These are phyloP conservation scores for Lithophane leautieri DNA, from an alignment of 2,888 invertebrate species.

Conservation along the genomic window DNA sequence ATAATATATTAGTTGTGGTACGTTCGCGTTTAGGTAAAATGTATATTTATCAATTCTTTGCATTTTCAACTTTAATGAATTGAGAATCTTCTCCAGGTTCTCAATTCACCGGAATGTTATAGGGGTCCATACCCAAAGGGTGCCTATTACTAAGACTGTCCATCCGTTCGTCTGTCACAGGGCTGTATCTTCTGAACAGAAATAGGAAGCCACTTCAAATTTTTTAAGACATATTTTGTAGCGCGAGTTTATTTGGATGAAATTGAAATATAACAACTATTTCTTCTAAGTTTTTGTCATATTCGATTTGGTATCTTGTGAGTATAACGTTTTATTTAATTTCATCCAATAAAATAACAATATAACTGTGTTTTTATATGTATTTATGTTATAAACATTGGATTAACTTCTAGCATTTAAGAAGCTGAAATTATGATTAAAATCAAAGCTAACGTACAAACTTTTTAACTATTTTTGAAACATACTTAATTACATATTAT, in stretches of 20 bases:
- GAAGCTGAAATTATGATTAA: background rate
- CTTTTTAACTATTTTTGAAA: too few relatives aligned
- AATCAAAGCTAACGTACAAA: too few relatives aligned
- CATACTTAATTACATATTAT: background rate
- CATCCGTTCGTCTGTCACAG: too few relatives aligned
- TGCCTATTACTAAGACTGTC: background rate
- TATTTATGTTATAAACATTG: too few relatives aligned
- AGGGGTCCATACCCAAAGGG: too few relatives aligned
- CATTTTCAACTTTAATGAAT: background rate
- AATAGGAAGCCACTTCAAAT: background rate
- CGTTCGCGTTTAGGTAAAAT: constrained; percentile 59
- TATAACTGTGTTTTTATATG: too few relatives aligned
- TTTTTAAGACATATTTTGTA: background rate
- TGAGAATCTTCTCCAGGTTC: background rate
- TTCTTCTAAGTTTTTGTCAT: constrained; percentile 22
- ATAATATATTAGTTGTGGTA: constrained; percentile 66
- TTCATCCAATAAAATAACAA: constrained; percentile 4
- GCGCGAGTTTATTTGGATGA: constrained; percentile 2
- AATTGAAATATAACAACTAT: background rate
- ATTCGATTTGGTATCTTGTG: constrained; percentile 26
- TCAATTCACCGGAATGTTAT: background rate
- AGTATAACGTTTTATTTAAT: constrained; percentile 26
- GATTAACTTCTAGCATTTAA: background rate
- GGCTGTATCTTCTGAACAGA: background rate
- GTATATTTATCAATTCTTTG: background rate